Evolutionary conservation across 2,888 invertebrate species (phyloP).

Genomic region (Hyles lineata): DNA sequence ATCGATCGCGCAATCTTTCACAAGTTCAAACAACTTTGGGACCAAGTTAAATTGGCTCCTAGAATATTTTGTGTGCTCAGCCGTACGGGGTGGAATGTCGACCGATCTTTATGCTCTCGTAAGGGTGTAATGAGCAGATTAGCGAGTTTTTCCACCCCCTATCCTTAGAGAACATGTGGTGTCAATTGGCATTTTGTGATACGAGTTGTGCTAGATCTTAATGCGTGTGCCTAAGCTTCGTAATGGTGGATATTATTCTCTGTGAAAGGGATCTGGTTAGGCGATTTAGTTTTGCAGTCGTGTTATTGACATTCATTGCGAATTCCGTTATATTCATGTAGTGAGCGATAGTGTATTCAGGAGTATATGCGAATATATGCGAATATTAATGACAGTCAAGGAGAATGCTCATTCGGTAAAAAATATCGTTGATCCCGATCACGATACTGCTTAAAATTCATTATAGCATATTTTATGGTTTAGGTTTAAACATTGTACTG

Average conservation of each 20-base stretch:
- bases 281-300: neutral
- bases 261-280: neutral
- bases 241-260: neutral
- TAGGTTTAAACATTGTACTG: too few relatives aligned
- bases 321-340: neutral
- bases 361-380: too few relatives aligned
- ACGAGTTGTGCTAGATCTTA: neutral
- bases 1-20: conserved; percentile 56
- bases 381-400: too few relatives aligned
- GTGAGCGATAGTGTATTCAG: too few relatives aligned
- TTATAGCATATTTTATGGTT: too few relatives aligned
- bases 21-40: conserved; percentile 56
- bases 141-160: conserved; percentile 23
- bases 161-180: conserved; percentile 4
- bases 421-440: too few relatives aligned
- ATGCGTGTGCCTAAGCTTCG: conserved; percentile 2
- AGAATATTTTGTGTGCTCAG: conserved; percentile 56
- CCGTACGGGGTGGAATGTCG: conserved; percentile 43
- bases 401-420: too few relatives aligned
- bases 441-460: too few relatives aligned
- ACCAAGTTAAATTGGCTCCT: conserved; percentile 64
- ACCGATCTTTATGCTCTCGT: conserved; percentile 43
- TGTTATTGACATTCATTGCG: neutral
- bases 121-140: conserved; percentile 45
- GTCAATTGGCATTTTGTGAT: conserved; percentile 22